Base-by-base conservation (phyloP, 2,888 invertebrate species). In the Adineta ricciae region DNA sequence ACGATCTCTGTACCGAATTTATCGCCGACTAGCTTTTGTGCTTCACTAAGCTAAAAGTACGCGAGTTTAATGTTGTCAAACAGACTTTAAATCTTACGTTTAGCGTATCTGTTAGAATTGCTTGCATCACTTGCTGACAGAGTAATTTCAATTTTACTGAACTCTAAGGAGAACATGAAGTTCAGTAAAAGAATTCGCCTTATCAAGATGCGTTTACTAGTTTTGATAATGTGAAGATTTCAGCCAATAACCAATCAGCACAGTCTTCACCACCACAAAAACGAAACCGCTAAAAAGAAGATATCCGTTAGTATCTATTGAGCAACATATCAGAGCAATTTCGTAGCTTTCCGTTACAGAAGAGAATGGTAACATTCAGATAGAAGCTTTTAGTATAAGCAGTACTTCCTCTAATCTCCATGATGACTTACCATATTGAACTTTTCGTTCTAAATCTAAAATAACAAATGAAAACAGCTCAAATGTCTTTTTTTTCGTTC, bases 201-300 rank as follows among this genome's bases (percentile, higher is more conserved):
- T 8, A 46, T 46, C 8, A 46, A 46, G 11, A 46, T 11, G 11
- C 46, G 11, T 46, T 73, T 91, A 93, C 93, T 90, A 95, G 91
- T 88, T 93, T 92, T 0, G 95, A 94, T 21, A 95, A 90, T 8
- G 93, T 93, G 88, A 93, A 93, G 87, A 95, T 95, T 91, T 94
- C 94, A 21, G 94, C 94, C 86, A 95, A 89, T 78, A 95, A 92
- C 95, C 95, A 95, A 90, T 95, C 95, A 0, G 95, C 95, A 89
- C 95, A 95, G 89, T 95, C 95, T 52, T 94, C 93, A 88, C 94
- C 94, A 41, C 95, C 95, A 90, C 94, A 94, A 90, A 95, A 95
- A 87, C 94, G 92, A 90, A 95, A 95, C 91, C 93, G 93, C 95
- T 91, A 38, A 24, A 72, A 72, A 54, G 8, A 14, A 49, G 14